These are phyloP conservation scores for Trichoplusia ni DNA, from an alignment of 1,140 invertebrate species.

Conservation along the genomic window DNA sequence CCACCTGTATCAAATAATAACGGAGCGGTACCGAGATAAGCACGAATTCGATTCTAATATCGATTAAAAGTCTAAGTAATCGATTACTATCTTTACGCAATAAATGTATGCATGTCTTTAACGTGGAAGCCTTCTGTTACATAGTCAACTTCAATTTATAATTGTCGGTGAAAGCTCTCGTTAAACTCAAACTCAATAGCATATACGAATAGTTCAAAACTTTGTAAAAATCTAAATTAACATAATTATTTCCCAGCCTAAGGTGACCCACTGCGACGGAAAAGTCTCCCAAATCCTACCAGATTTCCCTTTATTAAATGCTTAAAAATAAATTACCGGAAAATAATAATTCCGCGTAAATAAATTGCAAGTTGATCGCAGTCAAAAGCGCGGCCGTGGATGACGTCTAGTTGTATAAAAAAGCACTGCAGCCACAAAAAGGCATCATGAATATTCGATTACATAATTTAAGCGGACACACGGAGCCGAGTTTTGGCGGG, in stretches of 20 bases:
- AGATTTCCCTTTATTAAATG: too few species aligned
- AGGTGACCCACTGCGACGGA: too few species aligned
- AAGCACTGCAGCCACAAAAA: constrained; percentile 51
- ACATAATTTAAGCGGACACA: constrained; percentile 58
- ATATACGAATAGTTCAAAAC: too few species aligned
- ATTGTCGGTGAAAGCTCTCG: too few species aligned
- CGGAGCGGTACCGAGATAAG: constrained; percentile 16
- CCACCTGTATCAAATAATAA: constrained; percentile 18
- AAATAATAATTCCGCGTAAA: background rate
- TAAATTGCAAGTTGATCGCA: constrained; percentile 3
- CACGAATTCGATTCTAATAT: constrained; percentile 40
- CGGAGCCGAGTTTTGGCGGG: constrained; percentile 35
- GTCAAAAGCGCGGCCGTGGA: constrained; percentile 7
- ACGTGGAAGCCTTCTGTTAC: background rate
- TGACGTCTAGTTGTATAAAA: constrained; percentile 39
- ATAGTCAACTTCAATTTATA: constrained; percentile 4
- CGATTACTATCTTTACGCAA: constrained; percentile 6
- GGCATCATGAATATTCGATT: constrained; percentile 58
- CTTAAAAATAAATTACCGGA: background rate
- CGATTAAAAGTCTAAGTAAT: constrained; percentile 30
- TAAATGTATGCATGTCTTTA: background rate
- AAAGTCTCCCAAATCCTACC: too few species aligned
- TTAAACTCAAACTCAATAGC: too few species aligned
- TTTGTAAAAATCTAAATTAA: too few species aligned
- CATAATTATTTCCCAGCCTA: too few species aligned